Evolutionary conservation across 64 coral and sea anemone genomes (phyloP).

Genomic region (Montipora foliosa): DNA sequence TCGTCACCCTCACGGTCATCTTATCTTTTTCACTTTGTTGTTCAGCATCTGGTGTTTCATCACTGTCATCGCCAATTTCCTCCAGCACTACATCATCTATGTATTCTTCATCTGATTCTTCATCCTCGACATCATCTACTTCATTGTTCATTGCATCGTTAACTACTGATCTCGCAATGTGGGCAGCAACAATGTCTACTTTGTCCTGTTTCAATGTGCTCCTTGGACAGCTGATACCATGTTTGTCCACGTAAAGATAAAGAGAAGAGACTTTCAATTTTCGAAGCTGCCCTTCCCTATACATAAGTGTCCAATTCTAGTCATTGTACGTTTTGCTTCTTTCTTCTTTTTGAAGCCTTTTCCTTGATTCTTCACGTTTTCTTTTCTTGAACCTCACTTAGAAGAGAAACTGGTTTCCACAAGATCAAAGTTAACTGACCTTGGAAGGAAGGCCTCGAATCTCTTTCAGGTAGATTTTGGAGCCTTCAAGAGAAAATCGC

Average conservation of each 20-base stretch:
- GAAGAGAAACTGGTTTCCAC: background rate
- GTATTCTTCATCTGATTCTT: background rate
- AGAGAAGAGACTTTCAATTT: slow-evolving; percentile 32
- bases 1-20: background rate
- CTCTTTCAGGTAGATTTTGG: slow-evolving; percentile 29
- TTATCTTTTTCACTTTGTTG: background rate
- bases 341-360: background rate
- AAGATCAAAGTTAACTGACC: background rate
- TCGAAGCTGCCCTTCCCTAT: slow-evolving; percentile 47
- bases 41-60: background rate
- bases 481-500: slow-evolving; percentile 12
- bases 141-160: slow-evolving; percentile 25
- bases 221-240: slow-evolving; percentile 45
- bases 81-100: slow-evolving; percentile 52
- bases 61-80: slow-evolving; percentile 39
- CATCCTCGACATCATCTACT: slow-evolving; percentile 17
- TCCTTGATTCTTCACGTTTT: background rate
- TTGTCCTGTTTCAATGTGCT: slow-evolving; percentile 63
- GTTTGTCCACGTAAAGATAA: slow-evolving; percentile 59
- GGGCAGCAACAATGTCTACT: slow-evolving; percentile 68
- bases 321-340: slow-evolving; percentile 20
- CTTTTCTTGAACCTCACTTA: background rate
- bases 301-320: background rate
- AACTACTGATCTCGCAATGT: slow-evolving; percentile 66
- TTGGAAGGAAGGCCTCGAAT: slow-evolving; percentile 9